Evolutionary conservation across 2,113 vertebrate species (phyloP).

Genomic region (Neolamprologus cancellatus): DNA sequence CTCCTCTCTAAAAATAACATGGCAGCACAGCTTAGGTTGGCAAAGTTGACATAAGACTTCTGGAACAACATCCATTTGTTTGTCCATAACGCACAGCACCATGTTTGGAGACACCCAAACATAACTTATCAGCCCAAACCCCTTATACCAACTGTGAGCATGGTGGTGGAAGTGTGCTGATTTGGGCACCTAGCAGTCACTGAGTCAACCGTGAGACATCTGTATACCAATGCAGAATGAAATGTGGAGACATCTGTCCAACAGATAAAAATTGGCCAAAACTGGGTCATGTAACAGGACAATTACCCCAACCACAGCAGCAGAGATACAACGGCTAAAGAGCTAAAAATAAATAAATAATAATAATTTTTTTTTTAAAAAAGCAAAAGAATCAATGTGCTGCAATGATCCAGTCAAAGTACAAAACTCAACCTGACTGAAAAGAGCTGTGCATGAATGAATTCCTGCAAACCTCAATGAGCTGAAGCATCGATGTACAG

Average conservation of each 20-base stretch:
- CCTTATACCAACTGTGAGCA: neutral
- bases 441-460: neutral
- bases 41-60: neutral
- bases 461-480: neutral
- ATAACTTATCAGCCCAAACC: neutral
- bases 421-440: neutral
- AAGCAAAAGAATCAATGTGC: neutral
- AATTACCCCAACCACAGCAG: neutral
- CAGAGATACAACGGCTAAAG: fast-evolving
- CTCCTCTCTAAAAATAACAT: neutral
- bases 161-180: neutral
- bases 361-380: fast-evolving
- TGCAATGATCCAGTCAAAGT: neutral
- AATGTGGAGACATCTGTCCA: neutral
- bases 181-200: neutral
- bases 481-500: neutral
- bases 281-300: neutral
- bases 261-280: neutral
- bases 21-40: neutral
- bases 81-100: neutral
- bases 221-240: neutral
- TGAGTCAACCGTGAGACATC: neutral
- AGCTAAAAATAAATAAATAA: neutral
- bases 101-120: neutral
- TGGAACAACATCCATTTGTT: neutral